Evolutionary conservation across 1,140 invertebrate genomes (phyloP), one percentile per base, ranked within the genome.

Genomic region (Nylanderia fulva): DNA sequence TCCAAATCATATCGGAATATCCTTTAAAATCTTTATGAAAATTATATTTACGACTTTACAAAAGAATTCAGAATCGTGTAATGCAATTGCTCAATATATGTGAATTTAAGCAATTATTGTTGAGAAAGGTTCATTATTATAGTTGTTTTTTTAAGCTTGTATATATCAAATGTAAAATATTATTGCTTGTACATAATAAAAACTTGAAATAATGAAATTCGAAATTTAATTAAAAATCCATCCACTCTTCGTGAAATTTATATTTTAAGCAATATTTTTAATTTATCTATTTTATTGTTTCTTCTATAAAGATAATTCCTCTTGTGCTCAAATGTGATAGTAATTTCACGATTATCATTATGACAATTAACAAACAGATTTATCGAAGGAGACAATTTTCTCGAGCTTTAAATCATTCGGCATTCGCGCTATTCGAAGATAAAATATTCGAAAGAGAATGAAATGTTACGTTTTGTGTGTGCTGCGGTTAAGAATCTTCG

Each of bases 401-500:
- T 42, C 11, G 6, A 29, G 24, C 3, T 33, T 33, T 48, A 27
- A 76, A 45, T 56, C n/a, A 48, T 54, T 27, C 13, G 69, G 64
- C 76, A 84, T 29, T 77, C 86, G 15, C 9, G 29, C 33, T 66
- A 27, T 21, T 29, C 11, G 13, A 27, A 45, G 7, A 45, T 24
- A n/a, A 83, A 71, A 68, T 9, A 71, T 71, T 33, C 9, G 13
- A 8, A 77, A 48, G 58, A 58, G 54, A 68, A 60, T 60, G 13
- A 52, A 74, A 88, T 52, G 33, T 86, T 58, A 74, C 24, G 68
- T 56, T 52, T 29, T 2, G n/a, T n/a, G n/a, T n/a, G n/a, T n/a
- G n/a, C 27, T 27, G 42, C 48, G 74, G 56, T 85, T 33, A 76
- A 86, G 84, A 86, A 86, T 86, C 74, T 85, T 84, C 80, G 82